Evolutionary conservation across 2,888 invertebrate genomes (phyloP), one percentile per base, ranked within the genome.

Genomic region (Molanna angustata): DNA sequence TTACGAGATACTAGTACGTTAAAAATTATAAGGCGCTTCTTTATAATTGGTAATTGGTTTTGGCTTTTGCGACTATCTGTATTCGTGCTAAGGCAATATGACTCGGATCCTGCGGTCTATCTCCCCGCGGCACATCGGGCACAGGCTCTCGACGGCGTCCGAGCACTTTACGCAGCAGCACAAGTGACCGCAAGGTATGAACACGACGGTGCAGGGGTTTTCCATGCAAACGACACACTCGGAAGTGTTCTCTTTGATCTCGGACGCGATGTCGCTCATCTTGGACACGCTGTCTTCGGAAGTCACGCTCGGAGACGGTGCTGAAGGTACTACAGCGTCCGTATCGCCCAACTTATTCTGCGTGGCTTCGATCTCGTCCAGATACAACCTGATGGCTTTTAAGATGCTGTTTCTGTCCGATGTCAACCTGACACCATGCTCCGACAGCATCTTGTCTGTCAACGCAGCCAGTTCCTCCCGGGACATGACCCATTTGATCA

Each of bases 181-280:
- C 66, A 91, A 82, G 69, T 94, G 93, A 50, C 93, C 93, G 67
- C 93, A 93, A 49, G 90, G 89, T 62, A 92, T 80, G 75, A 90
- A 91, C 64, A 92, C 86, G 46, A 90, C 79, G 68, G 85, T 82
- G 62, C 72, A 71, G 68, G 76, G 78, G 61, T 74, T 71, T 69
- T 91, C 90, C 82, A 93, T 82, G 68, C 92, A 93, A 62, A 93
- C 79, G 31, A 90, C 88, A 75, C 93, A 93, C 72, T 93, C 92
- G 6, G 82, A 76, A 35, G 42, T 21, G 33, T 49, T 48, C 66
- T 48, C 60, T 42, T 33, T 59, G 21, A 31, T 62, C 56, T 53
- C 60, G 60, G 45, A 60, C 11, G 16, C 72, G 71, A 48, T 69
- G 70, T 66, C 64, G 68, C 16, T 11, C 9, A 11, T 1, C 19